These are phyloP conservation scores for Ophthalmolycus amberensis DNA, from an alignment of 2,113 vertebrate species.

Conservation along the genomic window DNA sequence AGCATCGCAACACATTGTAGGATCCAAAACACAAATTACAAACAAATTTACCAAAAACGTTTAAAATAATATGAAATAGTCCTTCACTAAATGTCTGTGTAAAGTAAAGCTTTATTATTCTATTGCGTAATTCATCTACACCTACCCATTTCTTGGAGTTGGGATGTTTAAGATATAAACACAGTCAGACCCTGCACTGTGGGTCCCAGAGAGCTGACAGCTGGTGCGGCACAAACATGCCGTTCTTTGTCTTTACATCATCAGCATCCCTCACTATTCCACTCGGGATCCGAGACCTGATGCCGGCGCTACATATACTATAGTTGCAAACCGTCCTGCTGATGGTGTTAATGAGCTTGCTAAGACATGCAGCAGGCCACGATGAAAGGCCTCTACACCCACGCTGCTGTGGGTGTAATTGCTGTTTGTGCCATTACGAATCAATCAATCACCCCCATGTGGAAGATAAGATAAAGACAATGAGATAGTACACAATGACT, in stretches of 20 bases:
- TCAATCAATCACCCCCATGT: conserved; percentile 61
- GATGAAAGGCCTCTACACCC: conserved; percentile 32
- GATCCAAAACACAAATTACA: too few species aligned
- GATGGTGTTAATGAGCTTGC: conserved; percentile 70
- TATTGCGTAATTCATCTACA: too few species aligned
- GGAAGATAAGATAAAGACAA: conserved; percentile 57
- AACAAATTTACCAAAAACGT: too few species aligned
- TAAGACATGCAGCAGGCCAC: not conserved
- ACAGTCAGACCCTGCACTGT: too few species aligned
- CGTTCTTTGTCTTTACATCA: not conserved
- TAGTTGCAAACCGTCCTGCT: conserved; percentile 53
- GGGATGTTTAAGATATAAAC: too few species aligned
- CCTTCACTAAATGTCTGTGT: too few species aligned
- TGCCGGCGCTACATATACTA: conserved; percentile 21
- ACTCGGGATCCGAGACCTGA: conserved; percentile 37
- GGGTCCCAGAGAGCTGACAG: not conserved
- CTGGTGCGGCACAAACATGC: not conserved
- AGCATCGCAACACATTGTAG: too few species aligned
- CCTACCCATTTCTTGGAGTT: too few species aligned
- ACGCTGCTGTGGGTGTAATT: conserved; percentile 10
- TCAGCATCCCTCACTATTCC: conserved; percentile 43
- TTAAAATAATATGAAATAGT: too few species aligned
- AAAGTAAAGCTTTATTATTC: too few species aligned
- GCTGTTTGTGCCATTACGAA: conserved; percentile 64
- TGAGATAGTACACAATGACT: not conserved